Conservation (phyloP, 2,113 vertebrate genomes). For the Phocoena sinus region DNA sequence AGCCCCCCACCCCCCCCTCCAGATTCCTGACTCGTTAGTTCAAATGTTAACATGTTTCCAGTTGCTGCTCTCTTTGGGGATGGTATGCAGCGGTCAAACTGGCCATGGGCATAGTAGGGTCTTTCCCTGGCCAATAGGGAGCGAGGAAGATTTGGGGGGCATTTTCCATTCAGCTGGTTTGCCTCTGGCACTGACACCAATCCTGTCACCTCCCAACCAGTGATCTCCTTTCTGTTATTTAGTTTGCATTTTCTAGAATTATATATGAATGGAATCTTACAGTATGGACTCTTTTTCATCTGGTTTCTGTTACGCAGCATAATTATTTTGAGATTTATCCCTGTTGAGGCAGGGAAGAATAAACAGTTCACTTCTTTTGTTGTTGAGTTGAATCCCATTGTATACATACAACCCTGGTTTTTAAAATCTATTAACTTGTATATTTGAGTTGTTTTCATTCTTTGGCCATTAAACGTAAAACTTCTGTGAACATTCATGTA, state of each 20-base stretch:
- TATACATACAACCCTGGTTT: neutral
- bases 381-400: neutral
- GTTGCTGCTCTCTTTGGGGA: neutral
- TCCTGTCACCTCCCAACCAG: neutral
- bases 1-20: neutral
- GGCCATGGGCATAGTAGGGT: neutral
- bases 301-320: neutral
- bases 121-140: neutral
- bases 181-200: neutral
- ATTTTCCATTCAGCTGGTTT: neutral
- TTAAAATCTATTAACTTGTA: neutral
- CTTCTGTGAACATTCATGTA: neutral
- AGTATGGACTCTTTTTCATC: neutral
- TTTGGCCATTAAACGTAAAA: neutral
- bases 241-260: neutral
- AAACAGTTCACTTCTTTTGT: neutral
- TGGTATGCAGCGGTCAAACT: neutral
- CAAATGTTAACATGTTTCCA: neutral
- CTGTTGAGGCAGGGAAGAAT: neutral
- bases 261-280: neutral
- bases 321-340: neutral
- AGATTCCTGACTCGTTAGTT: no score
- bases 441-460: neutral
- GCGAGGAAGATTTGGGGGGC: no score
- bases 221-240: neutral